Base-by-base conservation (phyloP, 2,113 vertebrate genomes). In the Benitochromis conjunctus region DNA sequence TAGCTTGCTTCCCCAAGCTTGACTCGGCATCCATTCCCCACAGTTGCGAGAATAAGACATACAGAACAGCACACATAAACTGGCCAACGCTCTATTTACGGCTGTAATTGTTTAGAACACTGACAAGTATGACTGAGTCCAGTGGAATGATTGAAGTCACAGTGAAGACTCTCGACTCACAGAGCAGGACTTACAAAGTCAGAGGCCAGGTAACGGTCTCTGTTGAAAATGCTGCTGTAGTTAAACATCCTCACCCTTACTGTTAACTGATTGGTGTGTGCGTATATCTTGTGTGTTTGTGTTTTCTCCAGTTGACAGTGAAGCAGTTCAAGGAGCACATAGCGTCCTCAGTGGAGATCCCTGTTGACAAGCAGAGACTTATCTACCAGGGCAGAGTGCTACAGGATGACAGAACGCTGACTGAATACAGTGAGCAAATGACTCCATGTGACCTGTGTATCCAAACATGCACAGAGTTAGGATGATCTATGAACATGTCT, bases 291-390 rank as follows among this genome's bases (percentile, higher is more conserved):
- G 2, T 77, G 34, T 56, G 31, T 56, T 31, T 84, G 38, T 74
- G 62, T 55, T 55, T 62, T 24, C 19, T 56, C 5, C 91, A 98
- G 97, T 92, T 97, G 93, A 98, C 97, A 0, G 97, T 98, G 79
- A 97, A 95, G 64, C 96, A 97, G 86, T 98, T 98, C 92, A 98
- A 98, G 87, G 97, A 97, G 85, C 96, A 97, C 79, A 97, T 98
- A 8, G 95, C 97, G 1, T 83, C 96, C 5, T 96, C 97, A 2
- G 97, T 97, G 76, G 96, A 95, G 82, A 97, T 98, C 80, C 96
- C 97, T 1, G 95, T 96, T 1, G 97, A 97, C 90, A 98, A 97
- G 81, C 97, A 98, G 78, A 95, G 97, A 71, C 96, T 98, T 79
- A 97, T 98, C 88, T 98, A 98, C 78, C 97, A 98, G 93, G 97